Percentiles rank a stretch among this genome's conserved stretches.
Evolutionary conservation across 2,888 invertebrate genomes (phyloP).

Genomic region (Protophormia terraenovae): DNA sequence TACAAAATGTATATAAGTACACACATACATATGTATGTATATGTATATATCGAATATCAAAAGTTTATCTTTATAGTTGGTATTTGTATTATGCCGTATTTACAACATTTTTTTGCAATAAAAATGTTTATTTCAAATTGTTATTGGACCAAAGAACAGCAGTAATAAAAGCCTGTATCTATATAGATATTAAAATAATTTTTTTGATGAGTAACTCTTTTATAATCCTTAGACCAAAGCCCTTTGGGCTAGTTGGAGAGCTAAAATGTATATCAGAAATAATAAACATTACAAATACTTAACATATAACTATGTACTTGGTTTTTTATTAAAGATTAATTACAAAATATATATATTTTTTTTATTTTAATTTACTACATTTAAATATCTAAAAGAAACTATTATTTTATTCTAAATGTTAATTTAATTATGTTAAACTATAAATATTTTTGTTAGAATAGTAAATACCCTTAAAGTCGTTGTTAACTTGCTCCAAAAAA

Average conservation of each 20-base stretch:
- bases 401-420: no score
- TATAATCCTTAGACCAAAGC: no score
- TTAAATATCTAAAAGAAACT: no score
- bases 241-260: background rate
- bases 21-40: background rate
- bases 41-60: background rate
- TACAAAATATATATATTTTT: no score
- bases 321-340: no score
- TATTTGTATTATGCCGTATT: slow-evolving; percentile 29
- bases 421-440: no score
- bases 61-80: slow-evolving; percentile 28
- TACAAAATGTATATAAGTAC: background rate
- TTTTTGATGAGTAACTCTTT: background rate
- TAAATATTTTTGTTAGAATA: background rate
- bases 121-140: slow-evolving; percentile 32
- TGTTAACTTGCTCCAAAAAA: background rate
- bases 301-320: no score
- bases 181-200: background rate
- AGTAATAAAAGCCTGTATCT: background rate
- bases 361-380: no score
- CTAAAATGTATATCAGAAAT: background rate
- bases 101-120: slow-evolving; percentile 30
- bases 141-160: background rate
- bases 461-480: background rate
- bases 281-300: background rate